phyloP scores from a whole-genome alignment of 2,113 vertebrate species.

The Otus sunia region DNA sequence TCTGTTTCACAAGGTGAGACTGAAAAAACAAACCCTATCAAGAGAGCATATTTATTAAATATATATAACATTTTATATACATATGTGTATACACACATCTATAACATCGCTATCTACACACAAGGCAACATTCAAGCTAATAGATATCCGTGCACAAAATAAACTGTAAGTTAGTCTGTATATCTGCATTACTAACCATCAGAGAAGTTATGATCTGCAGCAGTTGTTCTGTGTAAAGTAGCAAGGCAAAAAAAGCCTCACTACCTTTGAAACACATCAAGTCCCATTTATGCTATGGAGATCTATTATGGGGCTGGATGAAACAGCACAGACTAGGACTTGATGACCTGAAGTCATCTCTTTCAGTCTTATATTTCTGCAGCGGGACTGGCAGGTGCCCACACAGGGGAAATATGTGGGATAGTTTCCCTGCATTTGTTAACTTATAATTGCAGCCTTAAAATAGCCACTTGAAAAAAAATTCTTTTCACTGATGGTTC shows the following conservation, averaged over 20 bases:
- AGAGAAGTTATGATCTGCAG: background rate
- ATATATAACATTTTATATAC: background rate
- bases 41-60: background rate
- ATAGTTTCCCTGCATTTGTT: background rate
- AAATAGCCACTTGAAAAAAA: background rate
- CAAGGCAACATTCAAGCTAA: background rate
- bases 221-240: background rate
- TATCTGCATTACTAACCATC: background rate
- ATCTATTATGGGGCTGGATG: background rate
- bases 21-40: background rate
- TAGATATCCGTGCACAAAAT: background rate
- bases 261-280: background rate
- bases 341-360: background rate
- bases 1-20: background rate
- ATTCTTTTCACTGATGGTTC: background rate
- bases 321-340: background rate
- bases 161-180: background rate
- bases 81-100: background rate
- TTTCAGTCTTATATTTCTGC: background rate
- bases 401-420: background rate
- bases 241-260: background rate
- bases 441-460: background rate
- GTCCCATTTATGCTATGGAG: background rate
- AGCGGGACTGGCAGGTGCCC: background rate
- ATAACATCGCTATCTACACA: background rate